phyloP scores from a whole-genome alignment of 2,888 invertebrate genomes.

The Taenaris catops region DNA sequence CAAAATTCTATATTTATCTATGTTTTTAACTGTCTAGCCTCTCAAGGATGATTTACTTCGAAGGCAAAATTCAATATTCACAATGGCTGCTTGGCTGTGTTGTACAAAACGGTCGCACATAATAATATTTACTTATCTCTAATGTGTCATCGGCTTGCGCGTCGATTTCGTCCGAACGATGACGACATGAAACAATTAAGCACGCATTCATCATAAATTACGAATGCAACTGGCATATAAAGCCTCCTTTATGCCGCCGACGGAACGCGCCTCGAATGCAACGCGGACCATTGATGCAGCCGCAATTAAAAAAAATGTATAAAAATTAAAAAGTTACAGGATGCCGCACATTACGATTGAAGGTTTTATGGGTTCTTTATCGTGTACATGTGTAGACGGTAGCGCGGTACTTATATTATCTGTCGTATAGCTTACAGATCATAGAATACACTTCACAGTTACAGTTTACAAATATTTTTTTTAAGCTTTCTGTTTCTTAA shows the following conservation, averaged over 20 bases:
- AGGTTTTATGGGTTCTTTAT: constrained; percentile 2
- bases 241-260: constrained; percentile 36
- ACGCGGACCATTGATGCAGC: constrained; percentile 23
- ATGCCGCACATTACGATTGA: constrained; percentile 7
- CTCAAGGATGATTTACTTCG: no score
- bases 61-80: no score
- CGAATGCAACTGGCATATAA: constrained; percentile 32
- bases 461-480: no score
- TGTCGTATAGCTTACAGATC: no score
- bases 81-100: no score
- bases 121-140: constrained; percentile 1
- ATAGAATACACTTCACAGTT: no score
- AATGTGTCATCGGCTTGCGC: constrained; percentile 9
- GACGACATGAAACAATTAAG: constrained; percentile 21
- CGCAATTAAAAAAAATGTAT: constrained; percentile 37
- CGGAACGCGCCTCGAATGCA: constrained; percentile 33
- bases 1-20: no score
- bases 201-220: constrained; percentile 29
- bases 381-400: background rate
- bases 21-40: no score
- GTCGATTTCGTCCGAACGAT: constrained; percentile 9
- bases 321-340: constrained; percentile 19
- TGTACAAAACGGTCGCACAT: background rate
- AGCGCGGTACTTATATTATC: background rate
- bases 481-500: no score